Conservation (phyloP, 2,113 vertebrate genomes). For the Chelonoidis abingdonii region DNA sequence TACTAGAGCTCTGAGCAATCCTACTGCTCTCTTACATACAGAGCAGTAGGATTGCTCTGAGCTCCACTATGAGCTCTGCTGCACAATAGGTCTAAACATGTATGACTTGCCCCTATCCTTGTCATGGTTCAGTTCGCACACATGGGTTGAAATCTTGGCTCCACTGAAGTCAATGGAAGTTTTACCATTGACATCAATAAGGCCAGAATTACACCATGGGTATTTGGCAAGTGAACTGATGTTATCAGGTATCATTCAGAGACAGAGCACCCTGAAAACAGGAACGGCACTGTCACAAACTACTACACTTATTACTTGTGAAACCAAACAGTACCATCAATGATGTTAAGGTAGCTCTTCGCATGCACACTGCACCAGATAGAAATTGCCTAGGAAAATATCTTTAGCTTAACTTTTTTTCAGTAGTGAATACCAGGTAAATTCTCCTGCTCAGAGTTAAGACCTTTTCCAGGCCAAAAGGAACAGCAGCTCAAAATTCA, state of each 20-base stretch:
- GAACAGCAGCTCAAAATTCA: background rate
- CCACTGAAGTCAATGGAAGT: too few species aligned
- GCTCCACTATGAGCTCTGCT: too few species aligned
- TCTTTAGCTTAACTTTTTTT: background rate
- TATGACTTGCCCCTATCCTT: too few species aligned
- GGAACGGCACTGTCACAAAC: background rate
- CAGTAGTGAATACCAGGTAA: background rate
- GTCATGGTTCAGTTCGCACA: background rate
- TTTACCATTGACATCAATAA: background rate
- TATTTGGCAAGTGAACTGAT: background rate
- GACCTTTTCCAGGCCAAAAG: background rate
- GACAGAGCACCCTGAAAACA: background rate
- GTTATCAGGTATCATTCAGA: background rate
- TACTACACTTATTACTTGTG: background rate
- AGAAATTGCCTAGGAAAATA: background rate
- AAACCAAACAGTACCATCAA: background rate
- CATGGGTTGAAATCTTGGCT: too few species aligned
- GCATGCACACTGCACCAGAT: rapidly evolving
- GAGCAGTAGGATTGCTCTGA: too few species aligned
- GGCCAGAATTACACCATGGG: background rate
- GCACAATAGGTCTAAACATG: too few species aligned
- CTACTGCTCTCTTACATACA: too few species aligned
- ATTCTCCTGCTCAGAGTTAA: background rate
- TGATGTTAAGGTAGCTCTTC: rapidly evolving
- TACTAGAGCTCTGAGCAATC: too few species aligned